Conservation (phyloP, 2,113 vertebrate species). For the Stictonetta naevosa region DNA sequence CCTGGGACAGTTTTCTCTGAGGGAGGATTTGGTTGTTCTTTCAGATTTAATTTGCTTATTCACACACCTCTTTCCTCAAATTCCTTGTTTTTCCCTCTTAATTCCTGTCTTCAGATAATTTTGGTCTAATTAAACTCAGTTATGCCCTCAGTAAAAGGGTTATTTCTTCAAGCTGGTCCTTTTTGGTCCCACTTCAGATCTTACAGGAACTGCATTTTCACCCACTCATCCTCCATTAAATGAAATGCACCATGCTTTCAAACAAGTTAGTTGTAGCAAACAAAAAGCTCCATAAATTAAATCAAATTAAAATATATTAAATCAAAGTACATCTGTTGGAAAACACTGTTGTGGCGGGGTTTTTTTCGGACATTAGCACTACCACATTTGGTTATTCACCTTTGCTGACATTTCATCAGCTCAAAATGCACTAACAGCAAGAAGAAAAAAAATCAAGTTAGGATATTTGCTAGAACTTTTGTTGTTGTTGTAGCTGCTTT, state of each 20-base stretch:
- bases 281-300: not conserved
- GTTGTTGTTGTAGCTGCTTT: not conserved
- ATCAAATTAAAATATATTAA: not conserved
- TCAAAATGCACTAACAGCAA: not conserved
- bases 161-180: not conserved
- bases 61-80: not conserved
- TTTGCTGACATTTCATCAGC: not conserved
- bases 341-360: not conserved
- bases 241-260: not conserved
- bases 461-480: not conserved
- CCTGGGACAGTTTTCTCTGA: accelerated
- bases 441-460: not conserved
- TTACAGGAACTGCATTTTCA: not conserved
- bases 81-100: not conserved
- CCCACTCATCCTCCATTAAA: not conserved
- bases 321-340: not conserved
- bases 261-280: not conserved
- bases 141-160: not conserved
- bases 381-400: not conserved
- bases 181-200: not conserved
- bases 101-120: not conserved
- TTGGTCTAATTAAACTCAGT: not conserved
- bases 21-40: not conserved
- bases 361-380: not conserved
- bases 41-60: not conserved